These are phyloP conservation scores for Rhinatrema bivittatum DNA, from an alignment of 2,797 vertebrate genomes.

Conservation along the genomic window DNA sequence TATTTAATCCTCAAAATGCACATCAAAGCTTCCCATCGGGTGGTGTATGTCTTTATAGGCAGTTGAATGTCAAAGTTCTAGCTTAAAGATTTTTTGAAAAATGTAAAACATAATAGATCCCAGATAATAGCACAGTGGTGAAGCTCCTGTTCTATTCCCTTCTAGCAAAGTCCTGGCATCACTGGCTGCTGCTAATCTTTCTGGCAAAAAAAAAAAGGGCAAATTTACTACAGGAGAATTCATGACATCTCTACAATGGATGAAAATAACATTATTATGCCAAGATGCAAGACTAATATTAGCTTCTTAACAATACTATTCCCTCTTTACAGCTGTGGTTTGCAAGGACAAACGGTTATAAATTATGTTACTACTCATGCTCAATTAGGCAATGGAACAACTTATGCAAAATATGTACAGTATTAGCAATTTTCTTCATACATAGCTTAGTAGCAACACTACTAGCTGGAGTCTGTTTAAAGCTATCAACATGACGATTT, in stretches of 20 bases:
- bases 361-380: slow-evolving; percentile 40
- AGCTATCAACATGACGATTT: too few species aligned
- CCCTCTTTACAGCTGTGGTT: slow-evolving; percentile 38
- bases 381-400: slow-evolving; percentile 45
- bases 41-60: slow-evolving; percentile 77
- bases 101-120: slow-evolving; percentile 87
- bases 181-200: slow-evolving; percentile 45
- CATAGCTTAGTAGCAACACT: too few species aligned
- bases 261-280: slow-evolving; percentile 32
- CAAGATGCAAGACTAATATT: slow-evolving; percentile 37
- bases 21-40: slow-evolving; percentile 87
- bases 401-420: slow-evolving; percentile 38
- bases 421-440: too few species aligned
- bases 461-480: too few species aligned
- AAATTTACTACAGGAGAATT: slow-evolving; percentile 28
- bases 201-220: slow-evolving; percentile 35
- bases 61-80: slow-evolving; percentile 83
- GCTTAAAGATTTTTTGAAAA: slow-evolving; percentile 83
- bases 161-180: slow-evolving; percentile 51
- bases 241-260: slow-evolving; percentile 37
- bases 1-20: slow-evolving; percentile 95
- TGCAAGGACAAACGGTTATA: slow-evolving; percentile 31
- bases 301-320: slow-evolving; percentile 41
- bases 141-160: slow-evolving; percentile 57
- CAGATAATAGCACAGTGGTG: slow-evolving; percentile 80